phyloP scores from a whole-genome alignment of 2,113 vertebrate genomes.

The Peromyscus maniculatus region DNA sequence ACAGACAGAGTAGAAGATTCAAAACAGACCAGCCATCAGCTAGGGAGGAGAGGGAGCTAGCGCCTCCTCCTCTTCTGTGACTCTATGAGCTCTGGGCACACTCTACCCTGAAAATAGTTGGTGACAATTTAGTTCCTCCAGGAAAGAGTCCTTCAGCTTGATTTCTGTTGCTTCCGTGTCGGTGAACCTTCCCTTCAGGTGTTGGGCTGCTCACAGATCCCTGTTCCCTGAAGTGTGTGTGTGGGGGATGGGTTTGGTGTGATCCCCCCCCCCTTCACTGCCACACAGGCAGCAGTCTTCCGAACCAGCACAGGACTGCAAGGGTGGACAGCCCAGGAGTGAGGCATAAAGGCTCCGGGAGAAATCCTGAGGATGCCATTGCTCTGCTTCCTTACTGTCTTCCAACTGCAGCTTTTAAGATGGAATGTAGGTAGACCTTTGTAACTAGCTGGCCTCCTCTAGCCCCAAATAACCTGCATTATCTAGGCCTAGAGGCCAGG shows the following conservation, averaged over 20 bases:
- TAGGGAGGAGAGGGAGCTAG: not conserved
- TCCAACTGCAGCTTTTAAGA: not conserved
- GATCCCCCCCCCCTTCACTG: not conserved
- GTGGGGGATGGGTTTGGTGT: not conserved
- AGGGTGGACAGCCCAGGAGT: not conserved
- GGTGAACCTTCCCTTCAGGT: not conserved
- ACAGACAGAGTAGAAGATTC: not conserved
- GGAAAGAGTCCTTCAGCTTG: not conserved
- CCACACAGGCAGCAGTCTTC: no score
- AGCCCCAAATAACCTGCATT: not conserved
- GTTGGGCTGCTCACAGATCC: not conserved
- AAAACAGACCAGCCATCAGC: not conserved
- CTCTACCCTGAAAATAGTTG: not conserved
- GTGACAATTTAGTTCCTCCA: no score
- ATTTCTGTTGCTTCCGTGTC: not conserved
- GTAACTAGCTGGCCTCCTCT: no score
- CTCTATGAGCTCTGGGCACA: not conserved
- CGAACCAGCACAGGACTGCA: not conserved
- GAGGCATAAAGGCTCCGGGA: not conserved
- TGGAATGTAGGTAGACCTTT: fast-evolving
- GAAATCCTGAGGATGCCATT: not conserved
- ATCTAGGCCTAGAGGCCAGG: not conserved
- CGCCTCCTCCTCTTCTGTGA: not conserved
- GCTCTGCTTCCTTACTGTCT: not conserved
- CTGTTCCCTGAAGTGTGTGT: no score